Base-by-base conservation (phyloP, 1,140 invertebrate species). In the Aphis craccivora region DNA sequence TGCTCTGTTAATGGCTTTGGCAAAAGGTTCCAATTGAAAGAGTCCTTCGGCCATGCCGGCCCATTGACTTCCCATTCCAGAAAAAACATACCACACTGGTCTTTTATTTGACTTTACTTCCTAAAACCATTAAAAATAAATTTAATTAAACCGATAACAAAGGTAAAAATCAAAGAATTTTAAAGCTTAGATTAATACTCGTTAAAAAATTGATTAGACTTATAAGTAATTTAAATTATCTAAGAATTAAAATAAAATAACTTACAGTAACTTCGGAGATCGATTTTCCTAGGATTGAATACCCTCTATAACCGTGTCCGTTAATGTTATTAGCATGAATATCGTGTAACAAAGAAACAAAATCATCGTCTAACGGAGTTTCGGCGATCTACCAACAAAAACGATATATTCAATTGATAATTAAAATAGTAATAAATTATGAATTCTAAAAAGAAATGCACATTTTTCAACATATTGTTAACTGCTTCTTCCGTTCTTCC, bases 401-500 rank as follows among this genome's bases (percentile, higher is more conserved):
- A 90, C 51, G 18, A 53, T 5, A 9, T 60, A 43, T 67, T 30
- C 1, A 67, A 18, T 90, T 37, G 25, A 55, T 90, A 35, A 76
- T 30, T 53, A 23, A n/a, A 91, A n/a, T 40, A 20, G 25, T 86
- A 67, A 18, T 89, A 20, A 48, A 90, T 40, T 30, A 93, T 45
- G 18, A 35, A 88, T 6, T 51, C 6, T 55, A 45, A 3, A 37
- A 93, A 48, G 14, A 91, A 35, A 35, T 51, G 94, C 90, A 96
- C 96, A 94, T 97, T 96, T 87, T 97, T 95, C 30, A 99, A 95
- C 88, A 98, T 95, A 76, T 95, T 94, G 83, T 97, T 95, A 35
- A 98, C 97, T 18, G 97, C 97, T 90, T 97, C 97, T 94, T 98
- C 96, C 2, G 98, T 99, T 94, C 99, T 96, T 23, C 98, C 98